These are phyloP conservation scores for Clarias fuscus DNA, from an alignment of 2,797 vertebrate genomes.

Conservation along the genomic window DNA sequence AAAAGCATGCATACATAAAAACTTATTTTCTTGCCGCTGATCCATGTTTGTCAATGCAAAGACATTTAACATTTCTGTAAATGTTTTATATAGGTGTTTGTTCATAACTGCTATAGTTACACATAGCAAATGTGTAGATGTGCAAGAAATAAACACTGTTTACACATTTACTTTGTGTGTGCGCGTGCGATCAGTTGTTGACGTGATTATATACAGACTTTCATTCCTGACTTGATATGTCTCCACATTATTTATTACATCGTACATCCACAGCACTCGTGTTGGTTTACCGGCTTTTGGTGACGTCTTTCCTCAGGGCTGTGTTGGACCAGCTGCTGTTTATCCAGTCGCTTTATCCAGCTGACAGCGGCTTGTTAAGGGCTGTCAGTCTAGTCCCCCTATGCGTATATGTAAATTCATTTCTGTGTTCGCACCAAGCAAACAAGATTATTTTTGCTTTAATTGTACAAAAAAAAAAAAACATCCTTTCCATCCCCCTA, in stretches of 20 bases:
- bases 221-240: background rate
- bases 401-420: background rate
- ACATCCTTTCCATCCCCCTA: background rate
- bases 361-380: background rate
- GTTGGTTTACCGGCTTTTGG: constrained; percentile 66
- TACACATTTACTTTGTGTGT: background rate
- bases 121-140: constrained; percentile 12
- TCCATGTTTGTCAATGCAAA: background rate
- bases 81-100: background rate
- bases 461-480: background rate
- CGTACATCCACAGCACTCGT: constrained; percentile 48
- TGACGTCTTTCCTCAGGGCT: constrained; percentile 5
- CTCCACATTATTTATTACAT: background rate
- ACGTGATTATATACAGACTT: background rate
- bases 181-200: background rate
- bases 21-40: background rate
- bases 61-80: too few relatives aligned
- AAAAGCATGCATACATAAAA: background rate
- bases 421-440: background rate
- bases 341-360: background rate
- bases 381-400: background rate
- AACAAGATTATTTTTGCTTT: background rate
- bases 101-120: background rate
- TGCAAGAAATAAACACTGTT: constrained; percentile 34
- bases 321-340: constrained; percentile 51